Evolutionary conservation across 2,888 invertebrate genomes (phyloP).

Genomic region (Theretra japonica): DNA sequence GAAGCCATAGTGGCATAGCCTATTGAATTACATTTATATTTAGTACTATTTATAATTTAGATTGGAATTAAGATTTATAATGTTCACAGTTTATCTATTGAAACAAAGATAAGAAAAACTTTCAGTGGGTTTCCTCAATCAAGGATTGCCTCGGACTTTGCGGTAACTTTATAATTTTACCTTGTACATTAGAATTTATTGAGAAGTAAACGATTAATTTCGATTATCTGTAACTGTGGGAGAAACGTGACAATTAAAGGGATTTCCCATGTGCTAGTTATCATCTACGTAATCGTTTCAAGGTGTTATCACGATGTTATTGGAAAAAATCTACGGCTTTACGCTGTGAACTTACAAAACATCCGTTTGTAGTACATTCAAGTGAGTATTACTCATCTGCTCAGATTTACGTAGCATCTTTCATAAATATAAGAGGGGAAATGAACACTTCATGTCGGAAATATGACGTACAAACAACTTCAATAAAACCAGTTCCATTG

Average conservation of each 20-base stretch:
- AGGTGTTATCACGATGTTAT: conserved; percentile 39
- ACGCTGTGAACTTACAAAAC: conserved; percentile 54
- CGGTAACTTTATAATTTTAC: neutral
- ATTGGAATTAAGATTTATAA: neutral
- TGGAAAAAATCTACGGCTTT: conserved; percentile 53
- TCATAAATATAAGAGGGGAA: conserved; percentile 9
- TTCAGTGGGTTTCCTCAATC: neutral
- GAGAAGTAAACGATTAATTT: neutral
- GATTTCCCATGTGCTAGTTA: conserved; percentile 40
- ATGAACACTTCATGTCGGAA: neutral
- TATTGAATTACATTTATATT: neutral
- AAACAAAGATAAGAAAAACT: neutral
- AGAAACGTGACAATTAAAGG: conserved; percentile 33
- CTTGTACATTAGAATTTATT: neutral
- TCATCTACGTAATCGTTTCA: conserved; percentile 33
- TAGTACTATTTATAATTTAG: neutral
- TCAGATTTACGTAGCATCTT: neutral
- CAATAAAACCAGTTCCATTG: conserved; percentile 8
- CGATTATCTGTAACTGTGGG: conserved; percentile 1
- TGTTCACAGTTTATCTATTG: neutral
- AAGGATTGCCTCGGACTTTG: neutral
- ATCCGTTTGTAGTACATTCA: conserved; percentile 49
- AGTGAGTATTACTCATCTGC: conserved; percentile 42
- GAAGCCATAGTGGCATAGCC: no score
- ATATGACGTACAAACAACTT: neutral